phyloP scores from a whole-genome alignment of 2,888 invertebrate species.

The Heliconius cydno region DNA sequence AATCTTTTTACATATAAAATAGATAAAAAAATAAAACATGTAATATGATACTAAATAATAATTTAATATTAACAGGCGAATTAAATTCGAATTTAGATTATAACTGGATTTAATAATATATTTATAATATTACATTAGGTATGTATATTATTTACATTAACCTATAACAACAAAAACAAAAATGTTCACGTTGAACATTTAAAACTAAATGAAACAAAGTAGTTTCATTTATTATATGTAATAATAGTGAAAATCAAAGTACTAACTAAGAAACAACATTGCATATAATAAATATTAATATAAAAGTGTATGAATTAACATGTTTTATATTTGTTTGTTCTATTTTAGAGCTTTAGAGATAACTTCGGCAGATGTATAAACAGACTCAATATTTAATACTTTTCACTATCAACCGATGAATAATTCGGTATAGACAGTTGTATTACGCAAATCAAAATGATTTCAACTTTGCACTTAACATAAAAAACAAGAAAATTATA shows the following conservation, averaged over 20 bases:
- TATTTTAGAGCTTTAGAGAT: not conserved
- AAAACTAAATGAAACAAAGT: not conserved
- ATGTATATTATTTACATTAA: conserved; percentile 35
- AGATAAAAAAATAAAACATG: conserved; percentile 44
- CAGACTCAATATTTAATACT: not conserved
- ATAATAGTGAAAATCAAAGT: not conserved
- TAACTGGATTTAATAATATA: conserved; percentile 42
- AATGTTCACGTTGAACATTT: not conserved
- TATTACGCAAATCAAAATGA: not conserved
- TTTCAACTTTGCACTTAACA: not conserved
- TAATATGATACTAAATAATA: conserved; percentile 56
- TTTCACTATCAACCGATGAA: not conserved
- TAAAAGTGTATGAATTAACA: not conserved
- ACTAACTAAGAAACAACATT: conserved; percentile 2
- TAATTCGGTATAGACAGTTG: not conserved
- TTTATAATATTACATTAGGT: conserved; percentile 14
- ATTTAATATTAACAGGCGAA: conserved; percentile 75
- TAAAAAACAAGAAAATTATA: not conserved
- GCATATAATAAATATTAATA: conserved; percentile 3
- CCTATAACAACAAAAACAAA: conserved; percentile 30
- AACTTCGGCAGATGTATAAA: not conserved
- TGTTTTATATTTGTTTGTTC: not conserved
- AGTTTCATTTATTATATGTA: conserved; percentile 6
- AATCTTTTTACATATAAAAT: not conserved
- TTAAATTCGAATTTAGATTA: conserved; percentile 64